Conservation (phyloP, 1,140 invertebrate species). For the Drosophila sp. region DNA sequence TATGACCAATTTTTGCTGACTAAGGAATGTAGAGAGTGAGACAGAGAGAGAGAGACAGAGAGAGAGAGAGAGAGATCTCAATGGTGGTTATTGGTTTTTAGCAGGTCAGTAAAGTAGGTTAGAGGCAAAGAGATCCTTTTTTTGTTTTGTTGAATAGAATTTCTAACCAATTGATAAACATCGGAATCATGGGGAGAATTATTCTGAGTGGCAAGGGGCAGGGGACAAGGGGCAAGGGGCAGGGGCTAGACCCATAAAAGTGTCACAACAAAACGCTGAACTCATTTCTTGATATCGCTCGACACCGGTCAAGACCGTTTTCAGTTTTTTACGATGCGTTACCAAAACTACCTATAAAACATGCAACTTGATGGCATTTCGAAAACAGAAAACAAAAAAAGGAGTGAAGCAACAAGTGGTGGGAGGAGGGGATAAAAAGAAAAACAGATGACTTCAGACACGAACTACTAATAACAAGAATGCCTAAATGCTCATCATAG, state of each 20-base stretch:
- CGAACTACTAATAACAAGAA: slow-evolving; percentile 72
- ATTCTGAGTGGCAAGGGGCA: background rate
- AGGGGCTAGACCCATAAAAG: slow-evolving; percentile 51
- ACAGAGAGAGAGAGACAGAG: background rate
- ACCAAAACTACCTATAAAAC: slow-evolving; percentile 50
- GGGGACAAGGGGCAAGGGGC: background rate
- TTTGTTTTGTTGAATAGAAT: background rate
- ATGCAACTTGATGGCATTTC: slow-evolving; percentile 66
- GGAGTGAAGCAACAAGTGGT: background rate
- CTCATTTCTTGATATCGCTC: slow-evolving; percentile 70
- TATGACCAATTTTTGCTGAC: slow-evolving; percentile 72
- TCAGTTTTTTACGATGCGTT: slow-evolving; percentile 47
- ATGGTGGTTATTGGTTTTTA: background rate
- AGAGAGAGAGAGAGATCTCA: background rate
- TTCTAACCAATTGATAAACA: background rate
- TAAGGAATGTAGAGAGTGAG: slow-evolving; percentile 15
- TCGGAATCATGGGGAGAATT: background rate
- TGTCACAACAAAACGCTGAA: slow-evolving; percentile 78
- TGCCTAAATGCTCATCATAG: slow-evolving; percentile 49
- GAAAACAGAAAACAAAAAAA: background rate
- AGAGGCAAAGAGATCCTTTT: slow-evolving; percentile 1
- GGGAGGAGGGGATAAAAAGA: background rate
- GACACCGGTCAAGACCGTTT: slow-evolving; percentile 14
- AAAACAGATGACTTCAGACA: slow-evolving; percentile 69
- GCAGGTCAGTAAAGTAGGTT: slow-evolving; percentile 10